Evolutionary conservation across 2,113 vertebrate genomes (phyloP).

Genomic region (Caretta caretta): DNA sequence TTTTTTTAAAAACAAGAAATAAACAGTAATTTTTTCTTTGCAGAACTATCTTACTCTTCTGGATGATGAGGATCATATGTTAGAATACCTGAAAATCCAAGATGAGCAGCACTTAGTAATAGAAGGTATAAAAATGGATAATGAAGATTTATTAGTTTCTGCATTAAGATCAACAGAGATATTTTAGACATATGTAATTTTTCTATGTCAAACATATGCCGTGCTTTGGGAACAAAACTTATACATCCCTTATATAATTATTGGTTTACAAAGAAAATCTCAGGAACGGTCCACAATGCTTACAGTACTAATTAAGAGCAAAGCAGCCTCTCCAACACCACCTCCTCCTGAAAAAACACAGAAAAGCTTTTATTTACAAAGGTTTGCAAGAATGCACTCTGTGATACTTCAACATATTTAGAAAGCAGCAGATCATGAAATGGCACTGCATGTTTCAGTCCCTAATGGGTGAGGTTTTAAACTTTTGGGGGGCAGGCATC

Average conservation of each 20-base stretch:
- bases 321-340: not conserved
- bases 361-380: not conserved
- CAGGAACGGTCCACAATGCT: not conserved
- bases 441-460: not conserved
- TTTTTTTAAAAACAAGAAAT: not conserved
- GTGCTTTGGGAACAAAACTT: not conserved
- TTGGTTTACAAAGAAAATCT: not conserved
- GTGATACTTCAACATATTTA: not conserved
- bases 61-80: constrained; percentile 96
- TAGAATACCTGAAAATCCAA: constrained; percentile 96
- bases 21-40: not conserved
- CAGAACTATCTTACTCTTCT: constrained; percentile 97
- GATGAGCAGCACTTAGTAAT: constrained; percentile 98
- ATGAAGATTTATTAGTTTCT: not conserved
- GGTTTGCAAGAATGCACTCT: not conserved
- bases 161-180: not conserved
- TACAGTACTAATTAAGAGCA: not conserved
- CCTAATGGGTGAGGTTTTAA: not conserved
- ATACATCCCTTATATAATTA: not conserved
- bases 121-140: constrained; percentile 85
- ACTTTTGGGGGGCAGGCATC: no score
- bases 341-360: not conserved
- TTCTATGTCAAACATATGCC: not conserved
- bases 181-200: not conserved
- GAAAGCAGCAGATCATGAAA: not conserved